Conservation (phyloP, 2,113 vertebrate species). For the Turnix velox region DNA sequence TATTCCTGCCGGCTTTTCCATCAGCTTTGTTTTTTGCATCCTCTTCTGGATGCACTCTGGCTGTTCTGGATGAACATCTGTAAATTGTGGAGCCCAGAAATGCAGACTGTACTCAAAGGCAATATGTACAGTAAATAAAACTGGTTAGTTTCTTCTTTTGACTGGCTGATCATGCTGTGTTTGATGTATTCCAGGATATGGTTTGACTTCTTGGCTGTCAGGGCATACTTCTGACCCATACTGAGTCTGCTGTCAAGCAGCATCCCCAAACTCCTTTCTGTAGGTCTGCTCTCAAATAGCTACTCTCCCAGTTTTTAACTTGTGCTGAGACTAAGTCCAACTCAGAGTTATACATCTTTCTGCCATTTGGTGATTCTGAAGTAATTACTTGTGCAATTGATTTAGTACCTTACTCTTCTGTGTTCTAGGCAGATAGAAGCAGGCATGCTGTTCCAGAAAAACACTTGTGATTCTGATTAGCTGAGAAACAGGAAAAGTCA, state of each 20-base stretch:
- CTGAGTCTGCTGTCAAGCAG: neutral
- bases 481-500: neutral
- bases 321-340: neutral
- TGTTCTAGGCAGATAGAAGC: neutral
- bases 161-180: neutral
- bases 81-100: neutral
- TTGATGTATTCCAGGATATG: accelerated
- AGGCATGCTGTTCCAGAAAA: neutral
- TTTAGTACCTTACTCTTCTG: neutral
- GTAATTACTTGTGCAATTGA: neutral
- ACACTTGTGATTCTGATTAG: neutral
- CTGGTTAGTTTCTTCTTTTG: neutral
- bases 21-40: neutral
- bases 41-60: neutral
- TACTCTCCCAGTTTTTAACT: neutral
- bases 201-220: neutral
- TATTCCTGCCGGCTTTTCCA: neutral
- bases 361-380: neutral
- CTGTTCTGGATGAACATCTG: neutral
- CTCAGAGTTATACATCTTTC: neutral
- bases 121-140: neutral
- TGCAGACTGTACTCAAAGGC: neutral
- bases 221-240: neutral
- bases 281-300: neutral
- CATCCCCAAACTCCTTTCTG: neutral